A percentile compares a stretch with the other conserved stretches of the same genome.
Conservation (phyloP, 2,797 vertebrate species). For the Hyperoplus lanceolatus region DNA sequence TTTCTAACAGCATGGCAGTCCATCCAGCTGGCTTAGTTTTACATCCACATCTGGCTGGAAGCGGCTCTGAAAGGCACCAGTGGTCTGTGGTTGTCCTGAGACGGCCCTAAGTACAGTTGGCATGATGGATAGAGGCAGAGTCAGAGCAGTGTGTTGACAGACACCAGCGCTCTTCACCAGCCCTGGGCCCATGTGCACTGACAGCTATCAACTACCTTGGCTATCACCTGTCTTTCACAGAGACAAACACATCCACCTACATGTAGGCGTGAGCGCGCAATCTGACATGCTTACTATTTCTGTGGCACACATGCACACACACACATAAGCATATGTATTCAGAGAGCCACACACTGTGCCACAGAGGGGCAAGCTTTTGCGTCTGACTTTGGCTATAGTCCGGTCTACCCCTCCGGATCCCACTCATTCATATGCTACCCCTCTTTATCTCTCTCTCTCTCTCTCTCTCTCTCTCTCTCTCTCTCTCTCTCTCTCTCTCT, state of each 20-base stretch:
- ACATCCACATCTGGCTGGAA: constrained; percentile 42
- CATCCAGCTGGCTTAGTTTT: constrained; percentile 12
- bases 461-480: constrained; percentile 14
- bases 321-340: constrained; percentile 12
- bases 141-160: constrained; percentile 67
- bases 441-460: not conserved
- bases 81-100: constrained; percentile 48
- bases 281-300: constrained; percentile 29
- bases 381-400: constrained; percentile 21
- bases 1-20: constrained; percentile 39
- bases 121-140: constrained; percentile 51
- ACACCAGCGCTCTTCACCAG: constrained; percentile 57
- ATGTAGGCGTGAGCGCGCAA: constrained; percentile 23
- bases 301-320: constrained; percentile 20
- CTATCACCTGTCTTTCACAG: constrained; percentile 66
- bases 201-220: constrained; percentile 82
- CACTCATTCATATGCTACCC: constrained; percentile 33
- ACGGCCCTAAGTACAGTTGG: constrained; percentile 40
- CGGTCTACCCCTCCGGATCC: constrained; percentile 19
- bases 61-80: constrained; percentile 29
- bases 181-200: constrained; percentile 59
- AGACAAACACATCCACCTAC: constrained; percentile 41
- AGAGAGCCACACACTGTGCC: constrained; percentile 13
- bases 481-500: constrained; percentile 18
- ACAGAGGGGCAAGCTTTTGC: constrained; percentile 43